Evolutionary conservation across 2,113 vertebrate species (phyloP), one percentile per base, ranked within the genome.

Genomic region (Tenebrosternarchus preto): DNA sequence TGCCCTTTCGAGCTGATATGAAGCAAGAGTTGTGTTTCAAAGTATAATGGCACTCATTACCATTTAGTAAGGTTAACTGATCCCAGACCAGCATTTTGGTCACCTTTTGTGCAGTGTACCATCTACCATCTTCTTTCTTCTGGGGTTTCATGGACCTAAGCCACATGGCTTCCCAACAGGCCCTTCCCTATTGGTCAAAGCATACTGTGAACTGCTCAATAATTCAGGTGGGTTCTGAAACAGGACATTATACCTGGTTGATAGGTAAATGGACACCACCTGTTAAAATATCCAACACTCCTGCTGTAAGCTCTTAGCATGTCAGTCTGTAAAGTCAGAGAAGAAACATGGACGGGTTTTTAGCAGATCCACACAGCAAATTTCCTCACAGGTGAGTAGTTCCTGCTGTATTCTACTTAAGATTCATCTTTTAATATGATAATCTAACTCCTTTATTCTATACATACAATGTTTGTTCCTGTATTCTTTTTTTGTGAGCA

Each of bases 191-290:
- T 77, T 82, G 80, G 80, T 70, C 67, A 69, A 53, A 64, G 67
- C 70, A 75, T 61, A 59, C 73, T 53, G 66, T 85, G 87, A 87
- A 88, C 90, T 89, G 88, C 93, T 98, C 92, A 98, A 97, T 97
- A 94, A 97, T 98, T 94, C 89, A 97, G 94, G 88, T 81, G 20
- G 87, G 85, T 94, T 94, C 94, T 90, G 93, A 91, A 93, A 92
- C 94, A 95, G 94, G 94, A 93, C 92, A 91, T 95, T 94, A 95
- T 95, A 93, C 91, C 83, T 87, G 82, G 83, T 88, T 92, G 94
- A 92, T 93, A 91, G 90, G 96, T 96, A 97, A 98, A 92, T 73
- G 90, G 89, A 95, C 95, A 93, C 88, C 82, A 12, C 22, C 17
- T 16, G 79, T 66, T 84, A 84, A 73, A 80, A 82, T 83, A 85